Conservation (phyloP, 2,888 invertebrate genomes). For the Drosophila neotestacea region DNA sequence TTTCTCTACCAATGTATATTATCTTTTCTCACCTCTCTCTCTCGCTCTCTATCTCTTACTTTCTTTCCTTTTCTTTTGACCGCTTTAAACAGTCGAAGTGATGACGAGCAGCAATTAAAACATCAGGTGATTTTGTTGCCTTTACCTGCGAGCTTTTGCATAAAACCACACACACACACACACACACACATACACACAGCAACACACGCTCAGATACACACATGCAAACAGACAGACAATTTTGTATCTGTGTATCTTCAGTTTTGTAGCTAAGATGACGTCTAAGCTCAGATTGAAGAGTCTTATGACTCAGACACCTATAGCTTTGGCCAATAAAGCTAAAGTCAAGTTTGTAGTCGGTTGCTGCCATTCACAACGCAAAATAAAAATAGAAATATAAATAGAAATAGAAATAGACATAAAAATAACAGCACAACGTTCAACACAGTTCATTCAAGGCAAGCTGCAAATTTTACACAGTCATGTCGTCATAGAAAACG, state of each 20-base stretch:
- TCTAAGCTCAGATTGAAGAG: constrained; percentile 37
- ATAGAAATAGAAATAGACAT: constrained; percentile 5
- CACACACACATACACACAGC: constrained; percentile 2
- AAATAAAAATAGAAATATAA: not conserved
- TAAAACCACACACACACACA: constrained; percentile 15
- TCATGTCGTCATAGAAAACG: constrained; percentile 61
- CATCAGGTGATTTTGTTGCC: constrained; percentile 73
- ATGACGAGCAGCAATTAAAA: constrained; percentile 79
- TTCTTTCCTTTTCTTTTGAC: constrained; percentile 38
- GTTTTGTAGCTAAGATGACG: constrained; percentile 65
- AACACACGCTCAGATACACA: constrained; percentile 9
- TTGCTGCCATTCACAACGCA: constrained; percentile 44
- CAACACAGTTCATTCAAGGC: constrained; percentile 56
- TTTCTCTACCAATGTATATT: constrained; percentile 19
- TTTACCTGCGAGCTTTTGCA: constrained; percentile 54
- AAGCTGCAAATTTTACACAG: constrained; percentile 45
- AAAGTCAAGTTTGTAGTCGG: constrained; percentile 16
- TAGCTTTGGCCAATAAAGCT: constrained; percentile 26
- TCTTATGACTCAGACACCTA: constrained; percentile 54
- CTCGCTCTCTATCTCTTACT: not conserved
- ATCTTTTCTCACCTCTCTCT: not conserved
- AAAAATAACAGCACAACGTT: constrained; percentile 10
- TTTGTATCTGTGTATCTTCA: constrained; percentile 2
- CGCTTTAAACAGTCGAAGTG: constrained; percentile 61
- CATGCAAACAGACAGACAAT: constrained; percentile 17